These are phyloP conservation scores for Apodemus sylvaticus DNA, from an alignment of 2,113 vertebrate genomes.

Conservation along the genomic window DNA sequence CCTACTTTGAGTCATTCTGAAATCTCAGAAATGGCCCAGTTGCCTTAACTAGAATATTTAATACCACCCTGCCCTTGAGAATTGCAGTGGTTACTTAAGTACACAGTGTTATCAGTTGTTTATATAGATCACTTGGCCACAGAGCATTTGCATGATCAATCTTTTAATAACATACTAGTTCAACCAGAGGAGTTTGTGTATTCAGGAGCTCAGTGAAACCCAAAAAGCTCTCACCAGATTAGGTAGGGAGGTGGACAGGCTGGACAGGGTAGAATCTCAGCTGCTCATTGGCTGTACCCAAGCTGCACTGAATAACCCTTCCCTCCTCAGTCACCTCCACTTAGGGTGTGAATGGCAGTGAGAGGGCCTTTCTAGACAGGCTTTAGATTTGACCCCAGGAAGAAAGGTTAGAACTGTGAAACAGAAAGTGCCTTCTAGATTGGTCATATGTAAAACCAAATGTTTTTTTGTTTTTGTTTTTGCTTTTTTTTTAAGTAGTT, in stretches of 20 bases:
- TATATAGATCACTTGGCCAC: not conserved
- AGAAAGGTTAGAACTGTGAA: not conserved
- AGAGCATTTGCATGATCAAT: not conserved
- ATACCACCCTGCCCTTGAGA: no score
- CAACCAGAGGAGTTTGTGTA: not conserved
- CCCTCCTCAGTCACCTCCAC: not conserved
- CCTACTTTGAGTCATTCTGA: not conserved
- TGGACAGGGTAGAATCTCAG: not conserved
- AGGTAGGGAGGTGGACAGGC: not conserved
- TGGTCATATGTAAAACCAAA: not conserved
- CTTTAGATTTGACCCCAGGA: not conserved
- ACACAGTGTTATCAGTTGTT: not conserved
- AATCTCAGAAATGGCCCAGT: not conserved
- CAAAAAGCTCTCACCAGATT: not conserved
- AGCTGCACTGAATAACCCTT: not conserved
- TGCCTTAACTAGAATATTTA: not conserved
- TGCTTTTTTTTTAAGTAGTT: no score
- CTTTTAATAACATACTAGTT: constrained; percentile 5
- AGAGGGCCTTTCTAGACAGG: not conserved
- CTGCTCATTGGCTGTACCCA: not conserved
- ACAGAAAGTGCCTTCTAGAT: not conserved
- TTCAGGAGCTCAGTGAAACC: constrained; percentile 23
- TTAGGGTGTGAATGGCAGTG: not conserved
- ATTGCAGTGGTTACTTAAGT: not conserved
- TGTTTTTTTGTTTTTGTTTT: no score